Percentiles rank a stretch among this genome's conserved stretches.
Evolutionary conservation across 1,140 invertebrate species (phyloP).

Genomic region (Lasioglossum albipes): DNA sequence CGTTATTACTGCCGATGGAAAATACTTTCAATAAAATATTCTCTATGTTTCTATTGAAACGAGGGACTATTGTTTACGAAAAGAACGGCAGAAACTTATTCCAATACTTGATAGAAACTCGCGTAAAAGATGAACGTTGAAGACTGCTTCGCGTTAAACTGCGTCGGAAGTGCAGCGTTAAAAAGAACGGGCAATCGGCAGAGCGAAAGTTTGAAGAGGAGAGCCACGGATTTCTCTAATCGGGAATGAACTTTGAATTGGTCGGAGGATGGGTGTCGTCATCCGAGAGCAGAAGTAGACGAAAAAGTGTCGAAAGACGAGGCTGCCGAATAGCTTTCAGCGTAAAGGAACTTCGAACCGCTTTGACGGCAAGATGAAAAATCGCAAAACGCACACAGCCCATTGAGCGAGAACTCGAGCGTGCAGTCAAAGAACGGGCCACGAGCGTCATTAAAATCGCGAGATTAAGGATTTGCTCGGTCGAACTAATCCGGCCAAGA

Average conservation of each 20-base stretch:
- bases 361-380: conserved; percentile 16
- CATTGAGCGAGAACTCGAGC: not conserved
- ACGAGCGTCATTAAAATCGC: conserved; percentile 39
- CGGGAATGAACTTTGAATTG: not conserved
- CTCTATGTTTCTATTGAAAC: too few relatives aligned
- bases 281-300: not conserved
- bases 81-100: too few relatives aligned
- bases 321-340: not conserved
- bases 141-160: too few relatives aligned
- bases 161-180: too few relatives aligned
- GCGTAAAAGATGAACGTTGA: too few relatives aligned
- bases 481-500: conserved; percentile 9
- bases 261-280: not conserved
- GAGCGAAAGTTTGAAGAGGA: not conserved
- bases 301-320: not conserved
- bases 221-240: not conserved
- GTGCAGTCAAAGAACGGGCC: conserved; percentile 5
- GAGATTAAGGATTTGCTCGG: conserved; percentile 13
- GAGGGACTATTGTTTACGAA: too few relatives aligned
- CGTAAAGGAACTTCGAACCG: not conserved
- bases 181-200: not conserved
- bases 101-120: too few relatives aligned
- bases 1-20: too few relatives aligned
- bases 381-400: conserved; percentile 10
- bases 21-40: too few relatives aligned